Percentiles rank a stretch among this genome's conserved stretches.
Evolutionary conservation across 1,140 invertebrate genomes (phyloP).

Genomic region (Panagrolaimus sp.): DNA sequence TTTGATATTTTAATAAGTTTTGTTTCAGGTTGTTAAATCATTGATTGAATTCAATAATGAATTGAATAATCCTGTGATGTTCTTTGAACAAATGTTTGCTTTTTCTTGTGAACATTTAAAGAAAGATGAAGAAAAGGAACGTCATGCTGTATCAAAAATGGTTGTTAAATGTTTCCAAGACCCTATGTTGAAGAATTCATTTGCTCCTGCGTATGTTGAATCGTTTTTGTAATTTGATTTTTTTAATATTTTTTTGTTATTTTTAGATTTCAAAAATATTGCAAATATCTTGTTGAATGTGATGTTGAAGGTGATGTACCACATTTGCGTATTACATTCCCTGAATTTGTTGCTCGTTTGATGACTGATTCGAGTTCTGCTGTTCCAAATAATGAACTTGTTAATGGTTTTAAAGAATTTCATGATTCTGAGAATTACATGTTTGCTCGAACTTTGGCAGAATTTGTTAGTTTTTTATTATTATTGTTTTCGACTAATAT

Average conservation of each 20-base stretch:
- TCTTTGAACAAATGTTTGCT: not conserved
- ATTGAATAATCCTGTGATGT: slow-evolving; percentile 6
- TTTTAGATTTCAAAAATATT: slow-evolving; percentile 2
- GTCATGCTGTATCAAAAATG: not conserved
- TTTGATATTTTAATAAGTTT: not conserved
- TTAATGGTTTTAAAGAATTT: not conserved
- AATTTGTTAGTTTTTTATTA: not conserved
- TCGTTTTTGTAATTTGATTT: not conserved
- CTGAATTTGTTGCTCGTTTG: not conserved
- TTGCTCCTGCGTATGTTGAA: not conserved
- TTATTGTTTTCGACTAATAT: not conserved
- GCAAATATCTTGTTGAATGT: not conserved
- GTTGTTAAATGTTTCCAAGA: not conserved
- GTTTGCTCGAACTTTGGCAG: not conserved
- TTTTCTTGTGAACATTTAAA: not conserved
- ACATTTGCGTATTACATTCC: not conserved
- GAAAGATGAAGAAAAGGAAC: not conserved
- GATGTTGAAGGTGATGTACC: not conserved
- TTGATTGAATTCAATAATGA: not conserved
- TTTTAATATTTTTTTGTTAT: not conserved
- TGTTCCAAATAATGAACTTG: not conserved
- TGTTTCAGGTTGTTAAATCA: slow-evolving; percentile 1
- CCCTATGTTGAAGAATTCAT: not conserved
- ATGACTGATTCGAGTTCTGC: not conserved
- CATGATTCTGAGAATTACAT: not conserved